Conservation (phyloP, 2,888 invertebrate species). For the Nymphalis urticae region DNA sequence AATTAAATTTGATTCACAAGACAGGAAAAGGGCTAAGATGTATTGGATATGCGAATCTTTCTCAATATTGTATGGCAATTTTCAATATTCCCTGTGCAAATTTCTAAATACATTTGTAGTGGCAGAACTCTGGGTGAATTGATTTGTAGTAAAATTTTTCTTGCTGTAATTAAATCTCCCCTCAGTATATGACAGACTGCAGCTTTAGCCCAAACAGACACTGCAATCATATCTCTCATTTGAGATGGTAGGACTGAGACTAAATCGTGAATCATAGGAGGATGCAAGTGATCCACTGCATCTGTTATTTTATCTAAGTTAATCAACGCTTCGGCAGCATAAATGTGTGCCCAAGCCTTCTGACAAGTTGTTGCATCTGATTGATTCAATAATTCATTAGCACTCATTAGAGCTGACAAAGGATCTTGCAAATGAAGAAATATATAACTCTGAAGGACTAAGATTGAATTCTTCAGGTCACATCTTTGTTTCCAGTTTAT, state of each 20-base stretch:
- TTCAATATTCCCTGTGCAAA: conserved; percentile 77
- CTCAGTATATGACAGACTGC: conserved; percentile 75
- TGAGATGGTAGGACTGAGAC: conserved; percentile 70
- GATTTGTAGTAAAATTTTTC: conserved; percentile 74
- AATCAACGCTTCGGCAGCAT: conserved; percentile 93
- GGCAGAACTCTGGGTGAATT: conserved; percentile 74
- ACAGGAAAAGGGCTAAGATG: conserved; percentile 44
- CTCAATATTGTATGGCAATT: conserved; percentile 74
- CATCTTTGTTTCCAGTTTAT: conserved; percentile 83
- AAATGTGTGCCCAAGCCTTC: conserved; percentile 92
- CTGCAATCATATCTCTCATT: conserved; percentile 74
- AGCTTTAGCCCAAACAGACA: conserved; percentile 79
- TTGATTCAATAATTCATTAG: conserved; percentile 87
- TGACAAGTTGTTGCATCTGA: conserved; percentile 79
- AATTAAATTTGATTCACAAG: too few relatives aligned
- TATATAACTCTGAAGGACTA: conserved; percentile 92
- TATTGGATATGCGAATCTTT: conserved; percentile 63
- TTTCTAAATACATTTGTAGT: conserved; percentile 82
- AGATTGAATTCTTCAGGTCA: conserved; percentile 83
- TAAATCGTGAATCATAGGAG: conserved; percentile 84
- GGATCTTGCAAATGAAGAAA: conserved; percentile 92
- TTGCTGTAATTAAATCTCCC: conserved; percentile 73
- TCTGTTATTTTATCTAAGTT: conserved; percentile 90
- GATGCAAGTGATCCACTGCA: conserved; percentile 91
- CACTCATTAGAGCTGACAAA: conserved; percentile 88